Percentiles rank a stretch among this genome's conserved stretches.
phyloP scores from a whole-genome alignment of 2,888 invertebrate genomes.

The Netelia fuscicornis region DNA sequence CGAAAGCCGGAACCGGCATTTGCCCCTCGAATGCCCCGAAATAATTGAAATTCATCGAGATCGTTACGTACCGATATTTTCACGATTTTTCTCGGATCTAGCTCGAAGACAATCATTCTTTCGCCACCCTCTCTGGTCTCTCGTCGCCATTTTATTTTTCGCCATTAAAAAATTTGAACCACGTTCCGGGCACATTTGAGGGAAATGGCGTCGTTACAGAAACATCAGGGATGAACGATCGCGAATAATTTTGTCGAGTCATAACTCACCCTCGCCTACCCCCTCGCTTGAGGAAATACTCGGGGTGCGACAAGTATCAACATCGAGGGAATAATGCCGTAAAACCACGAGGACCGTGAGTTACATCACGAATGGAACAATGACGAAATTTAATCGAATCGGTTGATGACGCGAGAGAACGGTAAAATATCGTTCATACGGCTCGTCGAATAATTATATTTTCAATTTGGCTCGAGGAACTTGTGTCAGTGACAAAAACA shows the following conservation, averaged over 20 bases:
- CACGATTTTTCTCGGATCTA: slow-evolving; percentile 25
- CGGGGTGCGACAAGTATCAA: neutral
- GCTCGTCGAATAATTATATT: slow-evolving; percentile 54
- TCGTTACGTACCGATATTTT: slow-evolving; percentile 1
- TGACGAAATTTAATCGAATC: slow-evolving; percentile 30
- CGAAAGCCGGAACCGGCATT: slow-evolving; percentile 49
- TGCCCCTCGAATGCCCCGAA: slow-evolving; percentile 64
- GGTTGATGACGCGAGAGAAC: slow-evolving; percentile 18
- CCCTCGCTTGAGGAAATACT: neutral
- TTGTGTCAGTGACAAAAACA: slow-evolving; percentile 1
- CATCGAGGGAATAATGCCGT: neutral
- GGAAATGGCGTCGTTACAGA: neutral
- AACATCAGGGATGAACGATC: slow-evolving; percentile 14
- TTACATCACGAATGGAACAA: slow-evolving; percentile 23
- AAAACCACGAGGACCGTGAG: slow-evolving; percentile 1
- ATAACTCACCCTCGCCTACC: too few species aligned
- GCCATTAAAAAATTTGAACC: neutral
- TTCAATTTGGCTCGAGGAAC: slow-evolving; percentile 11
- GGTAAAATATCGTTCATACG: slow-evolving; percentile 45
- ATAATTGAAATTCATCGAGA: slow-evolving; percentile 58
- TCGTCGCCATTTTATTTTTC: slow-evolving; percentile 68
- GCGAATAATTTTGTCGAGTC: neutral
- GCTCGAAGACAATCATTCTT: slow-evolving; percentile 1
- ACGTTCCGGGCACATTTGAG: neutral
- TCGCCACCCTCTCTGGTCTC: slow-evolving; percentile 63